Evolutionary conservation across 2,113 vertebrate genomes (phyloP).

Genomic region (Arothron firmamentum): DNA sequence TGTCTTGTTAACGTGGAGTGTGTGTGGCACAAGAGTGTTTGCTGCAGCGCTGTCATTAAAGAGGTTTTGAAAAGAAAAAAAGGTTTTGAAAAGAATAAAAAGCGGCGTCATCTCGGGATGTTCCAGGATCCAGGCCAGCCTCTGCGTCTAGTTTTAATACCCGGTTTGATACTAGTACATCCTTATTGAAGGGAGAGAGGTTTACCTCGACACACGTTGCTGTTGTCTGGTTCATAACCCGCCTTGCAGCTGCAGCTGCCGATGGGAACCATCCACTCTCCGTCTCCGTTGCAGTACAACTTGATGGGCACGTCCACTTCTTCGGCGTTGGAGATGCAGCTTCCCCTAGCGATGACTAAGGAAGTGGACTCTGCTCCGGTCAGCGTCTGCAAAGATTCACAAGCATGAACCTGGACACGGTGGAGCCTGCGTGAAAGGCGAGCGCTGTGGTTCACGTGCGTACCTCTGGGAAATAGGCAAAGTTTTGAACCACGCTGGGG

Average conservation of each 20-base stretch:
- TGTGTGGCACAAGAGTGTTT: constrained; percentile 7
- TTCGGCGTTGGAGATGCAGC: constrained; percentile 90
- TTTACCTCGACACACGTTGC: constrained; percentile 89
- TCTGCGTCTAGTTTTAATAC: neutral
- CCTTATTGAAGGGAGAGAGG: constrained; percentile 16
- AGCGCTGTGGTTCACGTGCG: neutral
- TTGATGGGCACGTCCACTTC: constrained; percentile 96
- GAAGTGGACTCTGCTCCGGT: constrained; percentile 96
- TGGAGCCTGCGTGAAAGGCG: neutral
- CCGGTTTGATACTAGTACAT: constrained; percentile 1
- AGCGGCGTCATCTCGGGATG: constrained; percentile 1
- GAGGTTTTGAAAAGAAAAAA: neutral
- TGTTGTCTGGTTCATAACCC: constrained; percentile 90
- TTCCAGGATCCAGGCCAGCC: neutral
- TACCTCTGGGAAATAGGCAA: constrained; percentile 90
- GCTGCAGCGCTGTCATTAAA: constrained; percentile 10
- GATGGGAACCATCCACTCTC: constrained; percentile 98
- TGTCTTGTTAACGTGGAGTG: constrained; percentile 8
- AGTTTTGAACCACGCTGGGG: constrained; percentile 92
- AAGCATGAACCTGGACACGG: neutral
- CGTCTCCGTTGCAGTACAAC: constrained; percentile 95
- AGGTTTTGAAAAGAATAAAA: constrained; percentile 6
- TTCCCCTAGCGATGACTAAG: constrained; percentile 90
- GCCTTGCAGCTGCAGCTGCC: constrained; percentile 94
- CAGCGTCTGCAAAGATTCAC: constrained; percentile 75